Base-by-base conservation (phyloP, 2,797 vertebrate species). In the Leuciscus waleckii region DNA sequence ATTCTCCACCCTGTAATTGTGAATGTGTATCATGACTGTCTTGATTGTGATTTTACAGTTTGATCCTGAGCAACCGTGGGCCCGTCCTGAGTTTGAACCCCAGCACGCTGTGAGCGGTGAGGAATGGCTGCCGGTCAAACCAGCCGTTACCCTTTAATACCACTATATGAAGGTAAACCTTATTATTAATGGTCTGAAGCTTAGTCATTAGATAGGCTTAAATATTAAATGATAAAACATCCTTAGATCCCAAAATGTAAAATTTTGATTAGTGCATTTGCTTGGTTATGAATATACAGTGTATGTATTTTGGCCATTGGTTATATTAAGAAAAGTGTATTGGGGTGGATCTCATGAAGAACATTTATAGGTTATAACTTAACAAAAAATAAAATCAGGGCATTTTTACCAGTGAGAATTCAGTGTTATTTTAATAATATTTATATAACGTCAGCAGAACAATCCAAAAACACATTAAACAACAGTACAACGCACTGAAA, bases 81-180 rank as follows among this genome's bases (percentile, higher is more conserved):
- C 83, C 49, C 86, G 67, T 35, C 91, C 83, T 89, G 86, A 49
- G 0, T 95, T 95, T 43, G 87, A 85, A 9, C 19, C 93, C 65
- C 92, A 89, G 21, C 92, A 91, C 87, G 69, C 26, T 32, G 73
- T 82, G 11, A 74, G n/a, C 73, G 93, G 91, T n/a, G 92, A 94
- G 68, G 35, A 79, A 0, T 95, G 95, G 94, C 68, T 70, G 73
- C 90, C 90, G 21, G 87, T 84, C 0, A 93, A 94, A 88, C 92
- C 93, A 0, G 82, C 91, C 0, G 89, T 93, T 0, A 9, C 92
- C 16, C 95, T 1, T 90, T 95, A 56, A 79, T 94, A 49, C 83
- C 90, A n/a, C 94, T 94, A 0, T 90, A 82, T 61, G 43, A 75
- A n/a, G 67, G 95, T 95, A 51, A 91, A n/a, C 2, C 2, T 32